Evolutionary conservation across 2,797 vertebrate species (phyloP), one percentile per base, ranked within the genome.

Genomic region (Yasuhikotakia modesta): DNA sequence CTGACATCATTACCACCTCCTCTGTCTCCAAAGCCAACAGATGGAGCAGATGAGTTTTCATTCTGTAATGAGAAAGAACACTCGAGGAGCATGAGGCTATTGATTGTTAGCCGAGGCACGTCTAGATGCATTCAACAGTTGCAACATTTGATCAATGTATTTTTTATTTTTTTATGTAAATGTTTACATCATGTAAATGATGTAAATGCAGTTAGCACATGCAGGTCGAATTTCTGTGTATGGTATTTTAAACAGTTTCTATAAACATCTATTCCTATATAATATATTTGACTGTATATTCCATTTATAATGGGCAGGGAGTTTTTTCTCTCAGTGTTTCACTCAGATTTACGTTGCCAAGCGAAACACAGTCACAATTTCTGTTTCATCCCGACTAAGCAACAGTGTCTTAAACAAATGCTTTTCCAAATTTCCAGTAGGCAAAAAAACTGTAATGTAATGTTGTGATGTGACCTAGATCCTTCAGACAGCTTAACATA

Each of bases 101-200:
- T 63, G 71, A 52, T 35, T 68, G 21, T 61, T 32, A 39, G 21
- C 13, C 7, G 24, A 35, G n/a, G 16, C 6, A 21, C 83, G 85
- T 88, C 86, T 89, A 83, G 80, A 86, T 85, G 70, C 55, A 77
- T 80, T 87, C 79, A 78, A 64, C 32, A 32, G 79, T 76, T 88
- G 66, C 85, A 82, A 79, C 45, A 13, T 32, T 81, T 46, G 14
- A 75, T 77, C 11, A 5, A 35, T 61, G 30, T 60, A 17, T 12
- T 13, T 61, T 27, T 61, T 43, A 43, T 10, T 43, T 43, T 8
- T 43, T 43, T 2, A 43, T 43, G 39, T 10, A 43, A 43, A 43
- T 8, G 39, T 43, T 8, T 27, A 2, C 27, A n/a, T n/a, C n/a
- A n/a, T n/a, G n/a, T n/a, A n/a, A n/a, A n/a, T n/a, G n/a, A n/a